Evolutionary conservation across 2,113 vertebrate genomes (phyloP).

Genomic region (Rhinoderma darwinii): DNA sequence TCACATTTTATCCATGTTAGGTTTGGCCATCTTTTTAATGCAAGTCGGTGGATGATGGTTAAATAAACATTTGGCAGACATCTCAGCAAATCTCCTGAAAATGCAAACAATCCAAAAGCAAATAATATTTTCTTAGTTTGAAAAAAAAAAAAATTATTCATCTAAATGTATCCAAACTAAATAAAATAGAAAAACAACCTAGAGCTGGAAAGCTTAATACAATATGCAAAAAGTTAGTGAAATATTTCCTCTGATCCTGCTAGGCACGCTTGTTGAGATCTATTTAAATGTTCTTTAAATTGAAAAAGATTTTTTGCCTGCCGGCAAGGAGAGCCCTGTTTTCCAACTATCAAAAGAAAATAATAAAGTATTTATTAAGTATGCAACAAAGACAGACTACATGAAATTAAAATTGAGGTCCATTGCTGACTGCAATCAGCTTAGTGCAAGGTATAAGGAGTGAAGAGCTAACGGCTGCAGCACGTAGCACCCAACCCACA

Average conservation of each 20-base stretch:
- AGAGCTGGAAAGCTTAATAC: not conserved
- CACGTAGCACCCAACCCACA: too few species aligned
- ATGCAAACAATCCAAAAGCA: slow-evolving; percentile 16
- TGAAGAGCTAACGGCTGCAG: too few species aligned
- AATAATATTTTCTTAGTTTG: not conserved
- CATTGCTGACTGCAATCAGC: too few species aligned
- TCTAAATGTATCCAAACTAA: not conserved
- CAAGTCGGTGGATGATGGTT: not conserved
- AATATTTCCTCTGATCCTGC: not conserved
- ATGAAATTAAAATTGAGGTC: too few species aligned
- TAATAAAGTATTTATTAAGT: too few species aligned
- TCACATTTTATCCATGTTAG: not conserved
- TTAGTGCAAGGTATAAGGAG: too few species aligned
- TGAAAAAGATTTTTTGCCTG: too few species aligned
- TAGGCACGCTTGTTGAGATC: not conserved
- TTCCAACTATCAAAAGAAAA: too few species aligned
- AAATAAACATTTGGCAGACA: slow-evolving; percentile 13
- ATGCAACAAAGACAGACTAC: too few species aligned
- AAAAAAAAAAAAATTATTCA: not conserved
- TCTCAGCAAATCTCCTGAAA: slow-evolving; percentile 1
- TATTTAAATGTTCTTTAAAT: not conserved
- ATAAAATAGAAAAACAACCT: not conserved
- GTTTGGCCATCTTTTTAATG: not conserved
- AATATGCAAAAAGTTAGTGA: not conserved
- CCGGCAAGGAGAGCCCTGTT: too few species aligned